Base-by-base conservation (phyloP, 2,113 vertebrate species). In the Cephalopholis sonnerati region DNA sequence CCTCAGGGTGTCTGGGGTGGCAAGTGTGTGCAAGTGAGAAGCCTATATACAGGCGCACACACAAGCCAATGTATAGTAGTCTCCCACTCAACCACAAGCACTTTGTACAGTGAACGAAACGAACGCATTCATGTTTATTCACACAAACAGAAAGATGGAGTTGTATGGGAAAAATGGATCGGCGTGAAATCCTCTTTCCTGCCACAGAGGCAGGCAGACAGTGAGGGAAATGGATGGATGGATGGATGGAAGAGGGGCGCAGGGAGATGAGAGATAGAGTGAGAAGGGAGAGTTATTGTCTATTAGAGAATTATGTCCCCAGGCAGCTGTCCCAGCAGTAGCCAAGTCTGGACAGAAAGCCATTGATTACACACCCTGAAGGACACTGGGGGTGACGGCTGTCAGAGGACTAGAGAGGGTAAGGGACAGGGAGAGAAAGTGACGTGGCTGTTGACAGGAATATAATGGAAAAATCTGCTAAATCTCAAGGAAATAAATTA, bases 301-400 rank as follows among this genome's bases (percentile, higher is more conserved):
- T 90, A 78, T 93, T 88, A 81, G 82, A 91, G 90, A 93, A 89
- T 93, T 90, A 92, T 86, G 77, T 81, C 85, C 86, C 74, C 54
- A 32, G 91, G 93, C 86, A 6, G 77, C 88, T 77, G 86, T 88
- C 86, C 88, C 83, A 65, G 89, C 89, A 66, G 87, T 70, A 61
- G 77, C 88, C 86, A 78, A 76, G 86, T 81, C 80, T 82, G 86
- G 68, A 90, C 89, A 87, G 84, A 84, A 76, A 89, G 83, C 80
- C 90, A 93, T 92, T 78, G 94, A 94, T 94, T 93, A 89, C 75
- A 71, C 73, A 69, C 83, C 87, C 87, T 91, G 91, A 94, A 94
- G 94, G 91, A 90, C 92, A 77, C 78, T n/a, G 18, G 74, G 84
- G 75, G 82, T 79, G 85, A 83, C 59, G 77, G 66, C 87, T 87